These are phyloP conservation scores for Chauna torquata DNA, from an alignment of 2,113 vertebrate species.

Conservation along the genomic window DNA sequence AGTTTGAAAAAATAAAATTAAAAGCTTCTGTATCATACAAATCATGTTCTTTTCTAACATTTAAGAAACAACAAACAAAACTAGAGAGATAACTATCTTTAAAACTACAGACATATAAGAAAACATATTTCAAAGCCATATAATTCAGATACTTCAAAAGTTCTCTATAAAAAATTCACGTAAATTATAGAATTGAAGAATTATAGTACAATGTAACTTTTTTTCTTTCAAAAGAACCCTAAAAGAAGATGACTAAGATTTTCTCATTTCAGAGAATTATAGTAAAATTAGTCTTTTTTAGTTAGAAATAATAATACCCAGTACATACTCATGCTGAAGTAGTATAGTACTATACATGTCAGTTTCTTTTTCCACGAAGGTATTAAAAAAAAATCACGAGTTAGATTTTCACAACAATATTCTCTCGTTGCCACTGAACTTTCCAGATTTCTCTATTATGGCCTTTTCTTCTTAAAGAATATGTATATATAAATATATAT, in stretches of 20 bases:
- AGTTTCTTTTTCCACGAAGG: slow-evolving; percentile 66
- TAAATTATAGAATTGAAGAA: neutral
- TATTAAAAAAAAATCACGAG: too few relatives aligned
- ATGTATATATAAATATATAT: neutral
- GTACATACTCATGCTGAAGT: slow-evolving; percentile 84
- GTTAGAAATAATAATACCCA: slow-evolving; percentile 68
- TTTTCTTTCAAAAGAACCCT: neutral
- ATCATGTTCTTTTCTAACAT: neutral
- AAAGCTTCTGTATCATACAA: neutral
- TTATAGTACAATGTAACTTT: neutral
- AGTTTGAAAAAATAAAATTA: neutral
- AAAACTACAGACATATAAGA: neutral
- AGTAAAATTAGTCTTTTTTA: neutral
- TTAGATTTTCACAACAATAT: slow-evolving; percentile 82
- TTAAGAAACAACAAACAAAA: neutral
- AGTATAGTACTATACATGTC: slow-evolving; percentile 88
- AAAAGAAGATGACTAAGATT: neutral
- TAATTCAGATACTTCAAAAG: neutral
- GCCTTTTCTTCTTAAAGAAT: slow-evolving; percentile 76
- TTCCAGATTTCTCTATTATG: slow-evolving; percentile 86
- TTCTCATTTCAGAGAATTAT: neutral
- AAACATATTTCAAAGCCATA: neutral
- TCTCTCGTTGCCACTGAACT: slow-evolving; percentile 86
- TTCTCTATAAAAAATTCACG: neutral
- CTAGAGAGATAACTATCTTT: neutral